A percentile compares a stretch with the other conserved stretches of the same genome.
Conservation (phyloP, 2,113 vertebrate genomes). For the Engystomops pustulosus region DNA sequence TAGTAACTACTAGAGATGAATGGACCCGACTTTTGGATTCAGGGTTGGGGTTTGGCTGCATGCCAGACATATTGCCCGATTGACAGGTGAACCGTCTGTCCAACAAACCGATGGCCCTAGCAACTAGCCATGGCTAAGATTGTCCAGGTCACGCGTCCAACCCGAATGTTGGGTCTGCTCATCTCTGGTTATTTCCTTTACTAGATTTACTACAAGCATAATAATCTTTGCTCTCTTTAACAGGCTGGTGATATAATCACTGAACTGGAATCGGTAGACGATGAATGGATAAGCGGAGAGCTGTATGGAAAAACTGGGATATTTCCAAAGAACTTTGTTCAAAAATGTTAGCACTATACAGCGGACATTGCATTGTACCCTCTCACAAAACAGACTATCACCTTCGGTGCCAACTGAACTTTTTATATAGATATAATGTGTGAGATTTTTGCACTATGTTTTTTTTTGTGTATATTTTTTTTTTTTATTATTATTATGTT, state of each 20-base stretch:
- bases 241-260: constrained; percentile 86
- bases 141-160: too few species aligned
- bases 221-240: constrained; percentile 58
- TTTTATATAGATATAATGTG: constrained; percentile 64
- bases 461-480: constrained; percentile 63
- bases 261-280: constrained; percentile 79
- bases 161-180: too few species aligned
- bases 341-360: constrained; percentile 66
- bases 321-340: constrained; percentile 88
- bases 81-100: too few species aligned
- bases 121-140: too few species aligned
- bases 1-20: too few species aligned
- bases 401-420: constrained; percentile 66
- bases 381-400: constrained; percentile 44
- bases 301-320: constrained; percentile 82
- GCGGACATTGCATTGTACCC: constrained; percentile 60
- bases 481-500: constrained; percentile 28
- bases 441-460: constrained; percentile 82
- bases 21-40: too few species aligned
- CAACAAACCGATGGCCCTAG: too few species aligned
- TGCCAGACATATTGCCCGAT: too few species aligned
- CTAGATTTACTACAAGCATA: too few species aligned
- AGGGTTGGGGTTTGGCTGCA: too few species aligned
- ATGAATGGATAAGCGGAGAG: constrained; percentile 90
- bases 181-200: too few species aligned